Percentiles rank a stretch among this genome's conserved stretches.
phyloP scores from a whole-genome alignment of 2,797 vertebrate species.

The Meda fulgida region DNA sequence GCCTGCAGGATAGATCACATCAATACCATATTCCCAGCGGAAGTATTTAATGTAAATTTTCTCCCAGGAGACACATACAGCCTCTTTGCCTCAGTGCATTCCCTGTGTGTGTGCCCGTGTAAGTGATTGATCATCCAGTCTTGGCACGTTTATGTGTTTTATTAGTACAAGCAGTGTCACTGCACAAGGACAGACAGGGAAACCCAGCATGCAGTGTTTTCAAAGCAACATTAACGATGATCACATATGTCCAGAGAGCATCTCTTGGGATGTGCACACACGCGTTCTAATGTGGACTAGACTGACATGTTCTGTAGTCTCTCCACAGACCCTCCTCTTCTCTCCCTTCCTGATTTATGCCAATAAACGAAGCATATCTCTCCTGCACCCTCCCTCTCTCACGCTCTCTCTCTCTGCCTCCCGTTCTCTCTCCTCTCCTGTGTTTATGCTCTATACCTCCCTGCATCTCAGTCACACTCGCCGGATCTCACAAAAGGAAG shows the following conservation, averaged over 20 bases:
- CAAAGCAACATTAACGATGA: slow-evolving; percentile 44
- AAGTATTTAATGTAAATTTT: slow-evolving; percentile 25
- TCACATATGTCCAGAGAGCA: slow-evolving; percentile 36
- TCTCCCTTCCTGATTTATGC: slow-evolving; percentile 65
- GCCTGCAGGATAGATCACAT: background rate
- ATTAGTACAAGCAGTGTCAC: slow-evolving; percentile 11
- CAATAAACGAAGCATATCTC: slow-evolving; percentile 62
- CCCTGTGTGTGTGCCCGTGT: slow-evolving; percentile 24
- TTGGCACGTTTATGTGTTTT: slow-evolving; percentile 13
- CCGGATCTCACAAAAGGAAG: slow-evolving; percentile 49
- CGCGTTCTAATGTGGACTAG: slow-evolving; percentile 45
- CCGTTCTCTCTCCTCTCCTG: slow-evolving; percentile 31
- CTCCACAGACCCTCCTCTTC: slow-evolving; percentile 60
- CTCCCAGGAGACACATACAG: slow-evolving; percentile 64
- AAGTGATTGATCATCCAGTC: slow-evolving; percentile 18
- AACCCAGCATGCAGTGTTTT: slow-evolving; percentile 5
- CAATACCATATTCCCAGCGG: background rate
- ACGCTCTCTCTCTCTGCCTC: slow-evolving; percentile 31
- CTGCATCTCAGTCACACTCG: slow-evolving; percentile 54
- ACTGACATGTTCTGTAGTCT: slow-evolving; percentile 52
- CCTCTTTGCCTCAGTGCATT: slow-evolving; percentile 31
- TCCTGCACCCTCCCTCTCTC: slow-evolving; percentile 19
- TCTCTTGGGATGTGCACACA: slow-evolving; percentile 18
- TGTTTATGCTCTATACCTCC: slow-evolving; percentile 46
- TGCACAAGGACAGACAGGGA: slow-evolving; percentile 13